phyloP scores from a whole-genome alignment of 2,888 invertebrate species.

The Caenorhabditis sp. region DNA sequence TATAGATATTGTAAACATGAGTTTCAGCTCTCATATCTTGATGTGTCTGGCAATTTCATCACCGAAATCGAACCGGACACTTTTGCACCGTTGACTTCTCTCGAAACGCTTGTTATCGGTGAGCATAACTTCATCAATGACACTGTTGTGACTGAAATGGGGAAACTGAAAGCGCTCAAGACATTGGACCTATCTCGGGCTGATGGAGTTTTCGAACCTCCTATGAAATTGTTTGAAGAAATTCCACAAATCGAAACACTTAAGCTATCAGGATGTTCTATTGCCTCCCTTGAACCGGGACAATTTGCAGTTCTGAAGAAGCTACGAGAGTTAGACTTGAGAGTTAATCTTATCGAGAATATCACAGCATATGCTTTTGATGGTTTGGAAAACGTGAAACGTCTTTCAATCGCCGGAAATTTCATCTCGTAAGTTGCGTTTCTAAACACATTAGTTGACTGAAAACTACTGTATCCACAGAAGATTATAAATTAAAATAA shows the following conservation, averaged over 20 bases:
- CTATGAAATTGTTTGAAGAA: slow-evolving; percentile 43
- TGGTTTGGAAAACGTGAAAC: slow-evolving; percentile 83
- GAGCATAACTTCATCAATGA: slow-evolving; percentile 85
- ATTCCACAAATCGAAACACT: slow-evolving; percentile 73
- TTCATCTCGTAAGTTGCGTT: slow-evolving; percentile 50
- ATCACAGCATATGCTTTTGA: slow-evolving; percentile 85
- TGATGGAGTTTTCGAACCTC: slow-evolving; percentile 61
- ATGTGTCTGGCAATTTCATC: slow-evolving; percentile 87
- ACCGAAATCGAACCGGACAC: slow-evolving; percentile 84
- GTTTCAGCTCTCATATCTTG: slow-evolving; percentile 80
- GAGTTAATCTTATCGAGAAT: slow-evolving; percentile 82
- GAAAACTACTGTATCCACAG: too few species aligned
- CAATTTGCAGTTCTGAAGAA: slow-evolving; percentile 86
- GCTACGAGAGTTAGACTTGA: slow-evolving; percentile 80
- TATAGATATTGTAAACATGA: too few species aligned
- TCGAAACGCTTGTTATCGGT: slow-evolving; percentile 78
- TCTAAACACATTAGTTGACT: neutral
- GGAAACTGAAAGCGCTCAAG: slow-evolving; percentile 81
- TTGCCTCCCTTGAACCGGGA: slow-evolving; percentile 77
- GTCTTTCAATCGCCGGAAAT: slow-evolving; percentile 80
- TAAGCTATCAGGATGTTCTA: slow-evolving; percentile 73
- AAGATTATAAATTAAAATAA: too few species aligned
- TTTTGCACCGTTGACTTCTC: slow-evolving; percentile 82
- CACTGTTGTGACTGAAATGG: slow-evolving; percentile 85
- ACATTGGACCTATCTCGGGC: slow-evolving; percentile 62